Base-by-base conservation (phyloP, 2,113 vertebrate genomes). In the Sorex araneus region DNA sequence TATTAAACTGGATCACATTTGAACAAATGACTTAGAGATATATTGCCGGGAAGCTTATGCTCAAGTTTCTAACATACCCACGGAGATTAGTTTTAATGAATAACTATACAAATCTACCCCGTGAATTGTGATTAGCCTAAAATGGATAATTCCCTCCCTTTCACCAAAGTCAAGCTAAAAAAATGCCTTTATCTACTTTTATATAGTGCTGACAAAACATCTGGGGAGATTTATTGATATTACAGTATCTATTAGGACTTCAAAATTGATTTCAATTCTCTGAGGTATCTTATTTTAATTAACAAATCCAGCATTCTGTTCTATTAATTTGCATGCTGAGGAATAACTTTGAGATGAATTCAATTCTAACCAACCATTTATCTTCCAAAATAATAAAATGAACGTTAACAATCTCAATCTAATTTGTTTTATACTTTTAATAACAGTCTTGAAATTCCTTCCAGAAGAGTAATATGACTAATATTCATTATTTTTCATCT, bases 261-360 rank as follows among this genome's bases (percentile, higher is more conserved):
- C 85, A 98, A 98, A 98, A 98, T 98, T 98, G 98, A 98, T 98
- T 98, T 98, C 92, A 93, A 23, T 95, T 98, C 97, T 97, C 97
- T 81, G 95, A 97, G 96, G 95, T 97, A 94, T 97, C 95, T 96
- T 97, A 97, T 97, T 98, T 98, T 98, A 98, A 98, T 98, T 98
- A 98, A 98, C 92, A 97, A 97, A 98, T 96, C 64, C 93, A 95
- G 89, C 97, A 96, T 97, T 92, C 87, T 97, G 63, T 94, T 97
- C 87, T 97, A 97, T 97, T 98, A 98, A 98, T 98, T 97, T 98
- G 97, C 96, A 97, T 96, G 83, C 89, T 90, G 84, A 96, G 94
- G 92, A 97, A 97, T 97, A 98, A 96, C 79, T 97, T 96, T 95
- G 89, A 96, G 91, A 97, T 93, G 93, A 97, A 96, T 97, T 97